Base-by-base conservation (phyloP, 2,888 invertebrate species). In the Polyommatus iphigenia region DNA sequence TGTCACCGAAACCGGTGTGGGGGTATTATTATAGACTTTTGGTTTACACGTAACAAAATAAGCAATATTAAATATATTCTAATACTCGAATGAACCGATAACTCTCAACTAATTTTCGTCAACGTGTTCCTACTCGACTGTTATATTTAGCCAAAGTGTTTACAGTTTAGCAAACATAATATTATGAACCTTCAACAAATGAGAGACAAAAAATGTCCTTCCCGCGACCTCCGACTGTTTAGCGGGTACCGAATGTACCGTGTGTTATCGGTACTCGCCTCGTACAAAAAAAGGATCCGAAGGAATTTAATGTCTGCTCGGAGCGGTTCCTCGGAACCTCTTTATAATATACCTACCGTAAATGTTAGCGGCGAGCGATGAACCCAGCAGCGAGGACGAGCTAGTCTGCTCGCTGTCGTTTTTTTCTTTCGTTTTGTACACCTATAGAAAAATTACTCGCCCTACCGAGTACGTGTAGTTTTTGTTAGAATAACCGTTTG, bases 351-450 rank as follows among this genome's bases (percentile, higher is more conserved):
- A 89, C 89, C 54, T 54, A 54, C 54, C 18, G 20, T 93, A 92
- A 93, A 94, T 94, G 94, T 88, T 93, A 93, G 87, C 88, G 86
- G 90, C 88, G 93, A 89, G 87, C 94, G 91, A 93, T 93, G 93
- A 94, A 93, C 94, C 90, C 91, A 87, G 80, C 79, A 85, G 83
- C 92, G 91, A 92, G 94, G 92, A 92, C 91, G 90, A 82, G 84
- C 88, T 90, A 89, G 90, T 84, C 85, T 85, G 87, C 84, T 86
- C 85, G 85, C 80, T 81, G 81, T 79, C 81, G 79, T 81, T 79
- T 81, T 81, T 79, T 80, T 76, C 77, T 80, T 76, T 78, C 62
- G 57, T 75, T 78, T 71, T 29, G 50, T 71, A 20, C 41, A 10
- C 24, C 41, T 18, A 67, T 24, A 8, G 67, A 29, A 67, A 67